Evolutionary conservation across 2,113 vertebrate species (phyloP), one percentile per base, ranked within the genome.

Genomic region (Heterotilapia buettikoferi): DNA sequence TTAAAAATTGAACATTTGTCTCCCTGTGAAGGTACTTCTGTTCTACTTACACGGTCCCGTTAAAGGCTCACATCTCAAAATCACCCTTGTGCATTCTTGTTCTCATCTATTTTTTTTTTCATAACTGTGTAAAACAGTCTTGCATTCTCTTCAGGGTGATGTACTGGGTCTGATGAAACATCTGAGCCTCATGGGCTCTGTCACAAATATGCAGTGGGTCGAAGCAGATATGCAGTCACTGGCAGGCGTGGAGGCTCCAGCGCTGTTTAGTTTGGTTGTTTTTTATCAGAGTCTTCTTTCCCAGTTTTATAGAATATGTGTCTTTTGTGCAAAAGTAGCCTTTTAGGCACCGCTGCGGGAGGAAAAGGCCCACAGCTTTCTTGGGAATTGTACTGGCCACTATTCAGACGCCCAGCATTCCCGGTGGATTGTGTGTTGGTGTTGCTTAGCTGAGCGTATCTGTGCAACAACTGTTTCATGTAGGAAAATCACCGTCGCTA

Each of bases 391-490:
- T 11, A 24, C 80, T 87, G 86, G 78, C 85, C 85, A 31, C 83
- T 73, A 26, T 86, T 90, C 84, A 86, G 85, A 86, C 68, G 24
- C 83, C 88, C 38, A 47, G 24, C n/a, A 33, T 33, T 92, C 90
- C 89, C 93, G 24, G 85, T 86, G 90, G 81, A 59, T 45, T n/a
- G 29, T 68, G 86, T 54, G 54, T 29, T 56, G 66, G 71, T 50
- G 84, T 83, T 85, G 86, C 86, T 92, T 92, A 90, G 83, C 88
- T 92, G 92, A 66, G 83, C 2, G 18, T 90, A 89, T 50, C 88
- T 81, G 82, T 13, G 47, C 50, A 63, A 36, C 80, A 76, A 82
- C 86, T 63, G 80, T 87, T 91, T 89, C 54, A 57, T 84, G 79
- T 79, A 54, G 82, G 80, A 83, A 88, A 90, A 89, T 78, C 57